These are phyloP conservation scores for Lasioglossum zephyrum DNA, from an alignment of 2,888 invertebrate species.

Conservation along the genomic window DNA sequence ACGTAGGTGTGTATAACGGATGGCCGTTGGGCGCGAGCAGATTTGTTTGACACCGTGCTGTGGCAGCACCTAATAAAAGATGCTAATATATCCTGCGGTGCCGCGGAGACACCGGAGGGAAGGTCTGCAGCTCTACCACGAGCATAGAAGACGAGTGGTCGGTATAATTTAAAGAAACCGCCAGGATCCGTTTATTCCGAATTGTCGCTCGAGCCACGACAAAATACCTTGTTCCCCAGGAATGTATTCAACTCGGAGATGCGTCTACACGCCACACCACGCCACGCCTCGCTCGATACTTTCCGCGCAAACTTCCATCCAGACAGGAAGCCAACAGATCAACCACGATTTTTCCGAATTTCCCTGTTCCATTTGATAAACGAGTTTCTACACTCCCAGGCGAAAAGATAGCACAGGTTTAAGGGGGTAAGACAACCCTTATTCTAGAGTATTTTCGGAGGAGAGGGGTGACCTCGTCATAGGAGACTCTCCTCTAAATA, in stretches of 20 bases:
- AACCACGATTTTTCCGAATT: neutral
- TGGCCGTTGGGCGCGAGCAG: constrained; percentile 70
- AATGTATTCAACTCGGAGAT: neutral
- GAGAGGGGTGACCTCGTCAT: no score
- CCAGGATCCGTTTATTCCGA: constrained; percentile 11
- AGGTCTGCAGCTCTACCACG: neutral
- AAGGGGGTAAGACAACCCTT: no score
- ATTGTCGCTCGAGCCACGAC: neutral
- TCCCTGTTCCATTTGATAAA: neutral
- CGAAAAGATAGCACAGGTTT: no score
- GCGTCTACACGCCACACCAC: neutral
- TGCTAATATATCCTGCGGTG: constrained; percentile 73
- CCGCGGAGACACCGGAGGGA: constrained; percentile 22
- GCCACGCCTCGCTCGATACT: constrained; percentile 2
- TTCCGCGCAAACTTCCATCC: neutral
- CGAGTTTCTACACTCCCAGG: neutral
- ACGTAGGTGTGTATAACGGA: constrained; percentile 72
- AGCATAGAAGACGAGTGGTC: constrained; percentile 27
- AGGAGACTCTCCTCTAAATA: no score
- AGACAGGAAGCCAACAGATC: neutral
- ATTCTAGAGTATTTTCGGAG: no score
- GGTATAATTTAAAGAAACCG: constrained; percentile 21
- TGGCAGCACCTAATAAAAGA: constrained; percentile 79
- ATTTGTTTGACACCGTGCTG: constrained; percentile 78
- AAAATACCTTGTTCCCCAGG: constrained; percentile 22